Evolutionary conservation across 2,113 vertebrate species (phyloP), one percentile per base, ranked within the genome.

Genomic region (Setophaga petechia): DNA sequence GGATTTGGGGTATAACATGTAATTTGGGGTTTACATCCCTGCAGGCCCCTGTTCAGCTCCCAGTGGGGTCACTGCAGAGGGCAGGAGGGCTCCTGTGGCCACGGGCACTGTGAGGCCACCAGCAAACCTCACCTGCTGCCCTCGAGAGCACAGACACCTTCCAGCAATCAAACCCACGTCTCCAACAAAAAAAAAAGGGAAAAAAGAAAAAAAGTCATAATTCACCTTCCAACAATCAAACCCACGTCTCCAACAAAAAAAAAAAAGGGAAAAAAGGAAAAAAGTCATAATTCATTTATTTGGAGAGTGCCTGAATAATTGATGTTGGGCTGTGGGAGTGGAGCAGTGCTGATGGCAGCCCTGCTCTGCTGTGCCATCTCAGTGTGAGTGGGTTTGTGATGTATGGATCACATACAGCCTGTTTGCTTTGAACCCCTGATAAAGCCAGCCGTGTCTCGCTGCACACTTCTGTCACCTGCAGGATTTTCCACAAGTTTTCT

Each of bases 381-480:
- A 49, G 43, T 74, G 63, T 7, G 44, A 92, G 94, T 24, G 11
- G 20, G 15, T 68, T 82, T 96, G 87, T 94, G 68, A 81, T 84
- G 10, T 81, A 7, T 78, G 55, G 58, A 92, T 73, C 91, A n/a
- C 49, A 80, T 51, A 43, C 55, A 87, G 83, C 46, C 93, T 86
- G 94, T 87, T 77, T 75, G 73, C 94, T 97, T 96, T 96, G 76
- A 97, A 93, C 78, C 66, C 68, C 68, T 85, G 93, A 97, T 81
- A 85, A 89, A 96, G n/a, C 71, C 44, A 90, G 63, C 3, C 7
- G 2, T 76, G 57, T 95, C 90, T 96, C 39, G 24, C 94, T 88
- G 57, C 57, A 90, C 78, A 61, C 74, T 97, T 95, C 66, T 96
- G 91, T 96, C 96, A 97, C 95, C 84, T 94, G 87, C 65, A 80